Percentiles rank a stretch among this genome's conserved stretches.
Evolutionary conservation across 2,797 vertebrate species (phyloP).

Genomic region (Natrix natrix): DNA sequence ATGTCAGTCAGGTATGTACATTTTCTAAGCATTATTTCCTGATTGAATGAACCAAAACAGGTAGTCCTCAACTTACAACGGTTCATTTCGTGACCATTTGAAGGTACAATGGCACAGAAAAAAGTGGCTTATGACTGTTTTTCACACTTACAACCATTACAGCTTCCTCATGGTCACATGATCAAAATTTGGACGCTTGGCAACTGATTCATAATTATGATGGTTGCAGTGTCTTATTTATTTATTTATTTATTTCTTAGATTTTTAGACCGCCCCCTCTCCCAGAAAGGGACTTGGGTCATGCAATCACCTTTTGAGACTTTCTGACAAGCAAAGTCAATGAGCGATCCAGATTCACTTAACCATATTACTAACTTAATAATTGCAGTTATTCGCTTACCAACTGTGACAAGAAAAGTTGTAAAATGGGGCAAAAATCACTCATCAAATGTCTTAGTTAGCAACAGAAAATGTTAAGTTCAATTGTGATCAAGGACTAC

Average conservation of each 20-base stretch:
- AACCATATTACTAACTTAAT: background rate
- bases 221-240: background rate
- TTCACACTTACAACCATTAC: background rate
- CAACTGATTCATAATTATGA: background rate
- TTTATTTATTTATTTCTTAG: too few species aligned
- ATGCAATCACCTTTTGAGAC: background rate
- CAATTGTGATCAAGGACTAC: background rate
- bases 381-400: background rate
- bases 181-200: background rate
- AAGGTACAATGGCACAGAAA: background rate
- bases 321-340: background rate
- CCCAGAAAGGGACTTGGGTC: too few species aligned
- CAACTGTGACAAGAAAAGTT: background rate
- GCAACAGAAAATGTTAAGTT: background rate
- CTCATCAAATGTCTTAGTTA: background rate
- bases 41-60: background rate
- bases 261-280: too few species aligned
- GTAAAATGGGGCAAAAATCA: background rate
- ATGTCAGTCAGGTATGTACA: conserved; percentile 53
- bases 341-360: background rate
- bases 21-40: background rate
- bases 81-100: background rate
- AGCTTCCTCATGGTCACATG: background rate
- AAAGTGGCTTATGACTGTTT: background rate
- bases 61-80: background rate